phyloP scores from a whole-genome alignment of 2,797 vertebrate species.

The Halcyon badia region DNA sequence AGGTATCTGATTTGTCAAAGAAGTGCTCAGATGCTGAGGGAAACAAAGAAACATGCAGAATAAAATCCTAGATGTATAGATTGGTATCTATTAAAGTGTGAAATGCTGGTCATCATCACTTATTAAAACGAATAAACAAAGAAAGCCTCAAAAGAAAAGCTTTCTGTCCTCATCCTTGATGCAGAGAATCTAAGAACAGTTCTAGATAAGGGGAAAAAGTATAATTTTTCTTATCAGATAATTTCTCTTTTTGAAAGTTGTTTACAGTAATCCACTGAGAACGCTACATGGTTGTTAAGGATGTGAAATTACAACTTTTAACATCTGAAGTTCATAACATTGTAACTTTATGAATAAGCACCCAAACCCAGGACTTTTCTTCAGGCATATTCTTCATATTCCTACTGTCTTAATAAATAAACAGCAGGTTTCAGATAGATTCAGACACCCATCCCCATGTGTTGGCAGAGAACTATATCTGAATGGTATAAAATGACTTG shows the following conservation, averaged over 20 bases:
- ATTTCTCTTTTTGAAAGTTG: neutral
- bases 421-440: neutral
- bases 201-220: neutral
- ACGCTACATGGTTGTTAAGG: neutral
- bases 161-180: neutral
- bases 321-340: neutral
- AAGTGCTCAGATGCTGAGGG: neutral
- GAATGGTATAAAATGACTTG: neutral
- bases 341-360: neutral
- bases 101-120: rapidly evolving
- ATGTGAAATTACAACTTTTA: neutral
- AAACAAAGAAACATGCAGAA: neutral
- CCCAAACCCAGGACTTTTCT: neutral
- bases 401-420: neutral
- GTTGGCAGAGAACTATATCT: neutral
- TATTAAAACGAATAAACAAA: neutral
- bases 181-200: neutral
- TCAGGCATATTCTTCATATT: neutral
- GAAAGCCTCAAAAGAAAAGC: neutral
- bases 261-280: neutral
- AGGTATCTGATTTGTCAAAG: neutral
- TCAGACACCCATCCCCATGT: neutral
- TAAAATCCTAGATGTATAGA: neutral
- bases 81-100: neutral
- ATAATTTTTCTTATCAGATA: neutral